A percentile compares a stretch with the other conserved stretches of the same genome.
These are phyloP conservation scores for Rhabdomys dilectus DNA, from an alignment of 2,113 vertebrate genomes.

Conservation along the genomic window DNA sequence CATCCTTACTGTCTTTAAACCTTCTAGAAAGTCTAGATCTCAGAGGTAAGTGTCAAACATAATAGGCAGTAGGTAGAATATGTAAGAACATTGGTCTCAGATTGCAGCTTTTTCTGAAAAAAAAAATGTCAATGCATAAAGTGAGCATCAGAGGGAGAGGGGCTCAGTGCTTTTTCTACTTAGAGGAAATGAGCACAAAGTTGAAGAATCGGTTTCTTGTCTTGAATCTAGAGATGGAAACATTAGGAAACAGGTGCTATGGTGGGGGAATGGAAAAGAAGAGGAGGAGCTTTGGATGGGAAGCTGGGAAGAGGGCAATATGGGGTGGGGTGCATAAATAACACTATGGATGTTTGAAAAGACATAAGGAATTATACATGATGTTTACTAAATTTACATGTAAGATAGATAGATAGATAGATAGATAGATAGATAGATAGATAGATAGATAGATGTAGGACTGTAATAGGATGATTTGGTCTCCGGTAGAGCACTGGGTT, in stretches of 20 bases:
- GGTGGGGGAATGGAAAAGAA: neutral
- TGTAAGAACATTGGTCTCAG: neutral
- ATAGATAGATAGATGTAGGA: neutral
- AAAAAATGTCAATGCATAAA: neutral
- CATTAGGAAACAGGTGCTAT: neutral
- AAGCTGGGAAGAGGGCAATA: too few species aligned
- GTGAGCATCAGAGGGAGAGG: neutral
- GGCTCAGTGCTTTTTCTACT: neutral
- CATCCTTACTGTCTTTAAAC: conserved; percentile 75
- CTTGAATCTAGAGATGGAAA: neutral
- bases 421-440: neutral
- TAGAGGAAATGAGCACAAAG: conserved; percentile 34
- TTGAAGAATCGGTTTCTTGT: neutral
- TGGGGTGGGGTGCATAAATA: neutral
- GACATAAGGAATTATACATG: neutral
- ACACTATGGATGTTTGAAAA: neutral
- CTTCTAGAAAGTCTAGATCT: conserved; percentile 78
- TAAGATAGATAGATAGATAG: neutral
- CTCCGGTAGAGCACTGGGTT: too few species aligned
- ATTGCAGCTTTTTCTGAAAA: conserved; percentile 37
- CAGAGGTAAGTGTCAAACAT: conserved; percentile 79
- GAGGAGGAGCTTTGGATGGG: neutral
- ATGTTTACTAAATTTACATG: neutral
- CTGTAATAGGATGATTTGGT: too few species aligned
- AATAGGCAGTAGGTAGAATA: conserved; percentile 29